These are phyloP conservation scores for Sceliomorpha sp. DNA, from an alignment of 2,888 invertebrate genomes.

Conservation along the genomic window DNA sequence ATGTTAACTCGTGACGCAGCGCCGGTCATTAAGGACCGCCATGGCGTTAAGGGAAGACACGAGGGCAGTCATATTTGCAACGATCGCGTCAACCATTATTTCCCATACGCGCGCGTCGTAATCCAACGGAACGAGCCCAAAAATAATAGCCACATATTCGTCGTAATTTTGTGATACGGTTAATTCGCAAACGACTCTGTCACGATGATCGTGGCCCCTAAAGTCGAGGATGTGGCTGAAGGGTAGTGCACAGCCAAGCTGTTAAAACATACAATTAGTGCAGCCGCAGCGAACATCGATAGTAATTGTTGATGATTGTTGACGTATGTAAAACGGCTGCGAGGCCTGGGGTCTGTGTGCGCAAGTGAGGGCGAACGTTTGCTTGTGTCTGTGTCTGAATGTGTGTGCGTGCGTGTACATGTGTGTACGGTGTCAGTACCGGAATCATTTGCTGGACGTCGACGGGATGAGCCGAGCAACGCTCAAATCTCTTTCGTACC, in stretches of 20 bases:
- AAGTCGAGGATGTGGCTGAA: conserved; percentile 64
- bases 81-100: no score
- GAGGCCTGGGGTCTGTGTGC: conserved; percentile 31
- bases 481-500: conserved; percentile 29
- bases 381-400: conserved; percentile 21
- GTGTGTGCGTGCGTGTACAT: conserved; percentile 18
- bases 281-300: conserved; percentile 74
- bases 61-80: no score
- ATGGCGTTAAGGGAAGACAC: no score
- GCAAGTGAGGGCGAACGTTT: conserved; percentile 14
- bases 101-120: no score
- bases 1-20: no score
- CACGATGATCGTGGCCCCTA: conserved; percentile 56
- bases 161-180: no score
- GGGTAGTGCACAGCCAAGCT: conserved; percentile 69
- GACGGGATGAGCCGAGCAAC: conserved; percentile 43
- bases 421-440: conserved; percentile 42
- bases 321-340: conserved; percentile 52
- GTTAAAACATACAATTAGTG: conserved; percentile 77
- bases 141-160: no score
- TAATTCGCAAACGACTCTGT: conserved; percentile 43
- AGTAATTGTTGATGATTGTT: conserved; percentile 65
- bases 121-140: no score
- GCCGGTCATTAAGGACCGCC: no score
- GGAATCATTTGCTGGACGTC: conserved; percentile 51